Conservation (phyloP, 2,888 invertebrate species). For the Dryobotodes eremita region DNA sequence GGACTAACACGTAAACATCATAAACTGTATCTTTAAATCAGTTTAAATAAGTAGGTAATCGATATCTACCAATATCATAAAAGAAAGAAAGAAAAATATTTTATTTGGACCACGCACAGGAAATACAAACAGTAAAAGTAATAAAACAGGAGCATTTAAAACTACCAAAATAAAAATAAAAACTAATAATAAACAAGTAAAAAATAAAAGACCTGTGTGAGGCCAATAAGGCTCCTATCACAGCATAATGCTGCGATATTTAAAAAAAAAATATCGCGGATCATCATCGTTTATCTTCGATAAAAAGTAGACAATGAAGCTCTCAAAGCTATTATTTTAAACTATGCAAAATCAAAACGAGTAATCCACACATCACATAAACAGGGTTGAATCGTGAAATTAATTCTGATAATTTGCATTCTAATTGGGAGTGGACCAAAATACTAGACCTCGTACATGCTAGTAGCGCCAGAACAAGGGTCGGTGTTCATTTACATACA, state of each 20-base stretch:
- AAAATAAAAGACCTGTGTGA: too few species aligned
- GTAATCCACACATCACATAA: slow-evolving; percentile 7
- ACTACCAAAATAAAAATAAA: too few species aligned
- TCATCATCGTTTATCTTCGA: background rate
- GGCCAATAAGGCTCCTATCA: too few species aligned
- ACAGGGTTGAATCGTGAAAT: slow-evolving; percentile 28
- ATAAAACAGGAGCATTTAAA: too few species aligned
- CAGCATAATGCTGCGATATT: too few species aligned
- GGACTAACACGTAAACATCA: background rate
- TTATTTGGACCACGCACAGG: too few species aligned
- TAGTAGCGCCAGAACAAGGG: slow-evolving; percentile 23
- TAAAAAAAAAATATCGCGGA: too few species aligned
- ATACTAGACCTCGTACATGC: slow-evolving; percentile 36
- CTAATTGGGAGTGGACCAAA: slow-evolving; percentile 58
- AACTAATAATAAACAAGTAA: too few species aligned
- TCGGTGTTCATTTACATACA: slow-evolving; percentile 52
- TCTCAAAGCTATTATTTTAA: background rate
- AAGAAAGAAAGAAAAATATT: too few species aligned
- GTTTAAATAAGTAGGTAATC: background rate
- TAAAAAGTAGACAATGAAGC: background rate
- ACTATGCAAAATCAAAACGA: slow-evolving; percentile 11
- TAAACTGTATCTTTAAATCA: background rate
- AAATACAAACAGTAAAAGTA: too few species aligned
- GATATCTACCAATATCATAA: background rate
- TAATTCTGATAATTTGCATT: slow-evolving; percentile 63